Evolutionary conservation across 2,888 invertebrate genomes (phyloP).

Genomic region (Luffia ferchaultella): DNA sequence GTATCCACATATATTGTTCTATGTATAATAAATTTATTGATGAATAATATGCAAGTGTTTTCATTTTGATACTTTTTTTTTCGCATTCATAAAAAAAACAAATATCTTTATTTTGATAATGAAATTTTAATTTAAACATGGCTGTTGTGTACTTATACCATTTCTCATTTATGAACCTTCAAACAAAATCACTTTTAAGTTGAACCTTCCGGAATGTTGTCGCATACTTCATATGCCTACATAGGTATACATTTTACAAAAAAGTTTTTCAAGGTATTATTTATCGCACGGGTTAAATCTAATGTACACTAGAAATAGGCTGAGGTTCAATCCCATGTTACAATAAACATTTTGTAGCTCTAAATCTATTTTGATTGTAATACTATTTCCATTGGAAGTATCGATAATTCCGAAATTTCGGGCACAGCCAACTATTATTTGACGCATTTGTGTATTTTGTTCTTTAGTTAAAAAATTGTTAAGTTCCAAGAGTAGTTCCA

Average conservation of each 20-base stretch:
- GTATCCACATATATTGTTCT: too few relatives aligned
- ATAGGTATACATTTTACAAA: too few relatives aligned
- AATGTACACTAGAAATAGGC: not conserved
- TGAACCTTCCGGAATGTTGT: too few relatives aligned
- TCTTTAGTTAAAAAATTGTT: too few relatives aligned
- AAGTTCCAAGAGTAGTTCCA: too few relatives aligned
- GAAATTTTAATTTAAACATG: not conserved
- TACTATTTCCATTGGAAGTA: not conserved
- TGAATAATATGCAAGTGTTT: too few relatives aligned
- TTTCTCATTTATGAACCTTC: conserved; percentile 4
- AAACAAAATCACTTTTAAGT: conserved; percentile 1
- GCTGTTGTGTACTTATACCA: conserved; percentile 8
- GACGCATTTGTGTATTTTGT: too few relatives aligned
- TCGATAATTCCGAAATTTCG: too few relatives aligned
- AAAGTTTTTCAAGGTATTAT: too few relatives aligned
- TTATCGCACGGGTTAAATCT: not conserved
- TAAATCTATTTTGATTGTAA: not conserved
- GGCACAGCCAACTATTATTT: conserved; percentile 43
- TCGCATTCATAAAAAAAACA: conserved; percentile 1
- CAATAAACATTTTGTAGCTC: not conserved
- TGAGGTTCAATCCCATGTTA: not conserved
- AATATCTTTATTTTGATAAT: not conserved
- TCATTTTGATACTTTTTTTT: too few relatives aligned
- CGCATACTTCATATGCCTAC: too few relatives aligned
- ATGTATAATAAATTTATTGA: too few relatives aligned